A percentile compares a stretch with the other conserved stretches of the same genome.
phyloP scores from a whole-genome alignment of 1,140 invertebrate genomes.

The Zaprionus lachaisei region DNA sequence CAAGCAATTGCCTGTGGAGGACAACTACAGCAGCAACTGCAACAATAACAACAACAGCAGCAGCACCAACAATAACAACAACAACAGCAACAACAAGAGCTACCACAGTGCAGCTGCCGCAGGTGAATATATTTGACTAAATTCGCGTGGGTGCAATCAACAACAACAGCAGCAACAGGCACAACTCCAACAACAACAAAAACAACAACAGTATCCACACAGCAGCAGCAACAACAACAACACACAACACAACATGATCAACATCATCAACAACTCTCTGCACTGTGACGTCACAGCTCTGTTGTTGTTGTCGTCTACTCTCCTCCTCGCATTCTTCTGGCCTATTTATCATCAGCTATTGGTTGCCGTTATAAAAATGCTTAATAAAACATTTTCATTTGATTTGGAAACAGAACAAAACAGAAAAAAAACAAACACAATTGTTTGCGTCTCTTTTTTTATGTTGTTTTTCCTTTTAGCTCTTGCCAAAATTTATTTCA shows the following conservation, averaged over 20 bases:
- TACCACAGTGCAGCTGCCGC: slow-evolving; percentile 54
- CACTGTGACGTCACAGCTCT: slow-evolving; percentile 27
- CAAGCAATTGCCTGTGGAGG: slow-evolving; percentile 31
- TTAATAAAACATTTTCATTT: slow-evolving; percentile 71
- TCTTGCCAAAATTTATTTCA: slow-evolving; percentile 29
- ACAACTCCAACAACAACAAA: slow-evolving; percentile 34
- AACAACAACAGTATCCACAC: slow-evolving; percentile 19
- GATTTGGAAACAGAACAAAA: slow-evolving; percentile 54
- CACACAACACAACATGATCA: slow-evolving; percentile 29
- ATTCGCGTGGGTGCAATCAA: slow-evolving; percentile 58
- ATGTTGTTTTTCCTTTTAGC: slow-evolving; percentile 19
- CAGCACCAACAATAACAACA: slow-evolving; percentile 38
- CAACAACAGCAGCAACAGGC: slow-evolving; percentile 48
- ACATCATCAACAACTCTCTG: slow-evolving; percentile 23
- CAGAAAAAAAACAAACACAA: slow-evolving; percentile 40
- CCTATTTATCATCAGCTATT: slow-evolving; percentile 37
- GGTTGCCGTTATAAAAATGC: slow-evolving; percentile 52
- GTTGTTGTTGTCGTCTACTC: not conserved
- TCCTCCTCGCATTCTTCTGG: not conserved
- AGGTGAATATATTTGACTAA: slow-evolving; percentile 82
- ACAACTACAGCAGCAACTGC: slow-evolving; percentile 4
- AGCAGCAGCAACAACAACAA: slow-evolving; percentile 33
- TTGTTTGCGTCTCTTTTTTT: slow-evolving; percentile 37
- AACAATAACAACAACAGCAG: slow-evolving; percentile 30
- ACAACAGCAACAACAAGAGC: slow-evolving; percentile 52